Evolutionary conservation across 2,888 invertebrate genomes (phyloP).

Genomic region (Xestia sexstrigata): DNA sequence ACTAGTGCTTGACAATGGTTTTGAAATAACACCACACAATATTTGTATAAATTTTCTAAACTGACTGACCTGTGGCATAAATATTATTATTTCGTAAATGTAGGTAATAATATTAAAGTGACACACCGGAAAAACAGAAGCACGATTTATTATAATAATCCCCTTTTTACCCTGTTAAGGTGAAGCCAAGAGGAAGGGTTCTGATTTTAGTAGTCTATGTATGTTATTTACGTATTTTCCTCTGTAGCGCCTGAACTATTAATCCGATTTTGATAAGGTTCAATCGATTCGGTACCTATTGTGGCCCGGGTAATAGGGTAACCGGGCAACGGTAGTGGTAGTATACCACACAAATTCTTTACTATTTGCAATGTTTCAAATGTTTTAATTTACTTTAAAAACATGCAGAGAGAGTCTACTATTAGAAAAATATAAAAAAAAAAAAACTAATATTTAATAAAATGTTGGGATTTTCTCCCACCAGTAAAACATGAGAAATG

Average conservation of each 20-base stretch:
- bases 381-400: neutral
- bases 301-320: too few relatives aligned
- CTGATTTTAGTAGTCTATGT: too few relatives aligned
- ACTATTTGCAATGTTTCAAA: too few relatives aligned
- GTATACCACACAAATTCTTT: too few relatives aligned
- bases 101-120: neutral
- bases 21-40: neutral
- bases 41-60: neutral
- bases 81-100: neutral
- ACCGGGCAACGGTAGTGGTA: too few relatives aligned
- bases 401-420: neutral
- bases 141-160: neutral
- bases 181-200: too few relatives aligned
- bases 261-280: too few relatives aligned
- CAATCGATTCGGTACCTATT: too few relatives aligned
- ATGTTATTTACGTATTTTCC: too few relatives aligned
- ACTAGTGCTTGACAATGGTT: neutral
- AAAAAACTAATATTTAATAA: neutral
- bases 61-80: neutral
- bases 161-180: neutral
- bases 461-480: too few relatives aligned
- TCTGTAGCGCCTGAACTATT: too few relatives aligned
- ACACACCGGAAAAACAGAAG: neutral
- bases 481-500: neutral
- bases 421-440: neutral